A percentile compares a stretch with the other conserved stretches of the same genome.
phyloP scores from a whole-genome alignment of 2,888 invertebrate genomes.

The Gastracanthus pulcherrimus region DNA sequence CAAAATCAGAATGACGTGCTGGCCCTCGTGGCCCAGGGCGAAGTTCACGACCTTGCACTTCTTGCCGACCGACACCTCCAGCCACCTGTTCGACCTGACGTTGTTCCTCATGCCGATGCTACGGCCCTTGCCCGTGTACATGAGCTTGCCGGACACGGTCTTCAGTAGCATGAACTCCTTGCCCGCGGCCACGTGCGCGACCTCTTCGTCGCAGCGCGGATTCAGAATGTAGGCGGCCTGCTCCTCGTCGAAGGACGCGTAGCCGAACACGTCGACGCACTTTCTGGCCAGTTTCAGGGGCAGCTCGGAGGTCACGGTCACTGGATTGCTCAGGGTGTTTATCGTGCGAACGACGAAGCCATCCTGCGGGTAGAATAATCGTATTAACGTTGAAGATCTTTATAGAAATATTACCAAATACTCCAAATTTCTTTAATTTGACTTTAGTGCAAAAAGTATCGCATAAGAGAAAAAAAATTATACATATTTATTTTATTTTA shows the following conservation, averaged over 20 bases:
- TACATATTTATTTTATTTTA: no score
- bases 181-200: slow-evolving; percentile 87
- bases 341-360: slow-evolving; percentile 88
- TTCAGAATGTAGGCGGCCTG: slow-evolving; percentile 76
- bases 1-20: slow-evolving; percentile 93
- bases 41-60: slow-evolving; percentile 87
- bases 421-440: no score
- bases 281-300: slow-evolving; percentile 88
- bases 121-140: slow-evolving; percentile 92
- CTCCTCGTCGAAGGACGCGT: slow-evolving; percentile 86
- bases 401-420: background rate
- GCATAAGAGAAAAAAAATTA: no score
- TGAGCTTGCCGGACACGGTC: slow-evolving; percentile 91
- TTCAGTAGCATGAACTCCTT: slow-evolving; percentile 94
- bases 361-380: slow-evolving; percentile 80
- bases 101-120: slow-evolving; percentile 90
- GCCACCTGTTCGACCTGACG: slow-evolving; percentile 81
- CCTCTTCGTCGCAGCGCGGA: slow-evolving; percentile 87
- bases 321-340: slow-evolving; percentile 81
- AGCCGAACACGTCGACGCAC: slow-evolving; percentile 88
- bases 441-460: no score
- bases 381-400: background rate
- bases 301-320: slow-evolving; percentile 80
- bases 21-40: slow-evolving; percentile 95
- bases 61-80: slow-evolving; percentile 84